A percentile compares a stretch with the other conserved stretches of the same genome.
Evolutionary conservation across 2,113 vertebrate genomes (phyloP).

Genomic region (Rhinogobius similis): DNA sequence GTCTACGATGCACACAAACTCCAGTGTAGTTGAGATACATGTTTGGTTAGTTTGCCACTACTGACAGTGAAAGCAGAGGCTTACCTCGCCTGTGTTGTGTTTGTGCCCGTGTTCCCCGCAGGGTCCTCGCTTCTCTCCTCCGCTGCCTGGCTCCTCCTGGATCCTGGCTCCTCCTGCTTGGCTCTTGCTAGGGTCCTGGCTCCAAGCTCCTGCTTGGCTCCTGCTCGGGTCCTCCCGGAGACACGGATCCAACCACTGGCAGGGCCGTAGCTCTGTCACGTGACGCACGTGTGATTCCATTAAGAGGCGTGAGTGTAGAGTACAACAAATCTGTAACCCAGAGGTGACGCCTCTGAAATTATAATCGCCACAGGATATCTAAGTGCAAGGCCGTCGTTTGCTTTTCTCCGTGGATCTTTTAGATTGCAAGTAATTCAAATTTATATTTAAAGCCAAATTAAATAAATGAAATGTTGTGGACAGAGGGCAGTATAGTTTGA

Average conservation of each 20-base stretch:
- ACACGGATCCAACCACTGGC: background rate
- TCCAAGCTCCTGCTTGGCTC: background rate
- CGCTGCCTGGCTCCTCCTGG: background rate
- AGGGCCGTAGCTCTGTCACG: constrained; percentile 78
- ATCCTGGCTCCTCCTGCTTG: background rate
- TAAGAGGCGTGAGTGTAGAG: constrained; percentile 10
- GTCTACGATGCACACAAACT: background rate
- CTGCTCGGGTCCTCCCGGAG: constrained; percentile 3
- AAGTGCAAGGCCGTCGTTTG: background rate
- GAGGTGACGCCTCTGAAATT: background rate
- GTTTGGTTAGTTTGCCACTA: background rate
- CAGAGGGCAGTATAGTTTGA: no score
- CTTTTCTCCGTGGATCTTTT: background rate
- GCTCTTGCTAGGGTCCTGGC: background rate
- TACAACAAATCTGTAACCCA: background rate
- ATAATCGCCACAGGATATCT: background rate
- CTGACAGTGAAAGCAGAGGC: constrained; percentile 33
- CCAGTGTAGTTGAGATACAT: background rate
- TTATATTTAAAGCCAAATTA: no score
- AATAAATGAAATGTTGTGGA: no score
- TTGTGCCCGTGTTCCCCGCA: constrained; percentile 50
- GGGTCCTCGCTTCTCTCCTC: constrained; percentile 9
- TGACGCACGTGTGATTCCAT: constrained; percentile 75
- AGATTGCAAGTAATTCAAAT: no score
- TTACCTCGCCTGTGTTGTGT: constrained; percentile 44